Evolutionary conservation across 92 coral and sea anemone species (phyloP), one percentile per base, ranked within the genome.

Genomic region (Umimayanthus chanpuru): DNA sequence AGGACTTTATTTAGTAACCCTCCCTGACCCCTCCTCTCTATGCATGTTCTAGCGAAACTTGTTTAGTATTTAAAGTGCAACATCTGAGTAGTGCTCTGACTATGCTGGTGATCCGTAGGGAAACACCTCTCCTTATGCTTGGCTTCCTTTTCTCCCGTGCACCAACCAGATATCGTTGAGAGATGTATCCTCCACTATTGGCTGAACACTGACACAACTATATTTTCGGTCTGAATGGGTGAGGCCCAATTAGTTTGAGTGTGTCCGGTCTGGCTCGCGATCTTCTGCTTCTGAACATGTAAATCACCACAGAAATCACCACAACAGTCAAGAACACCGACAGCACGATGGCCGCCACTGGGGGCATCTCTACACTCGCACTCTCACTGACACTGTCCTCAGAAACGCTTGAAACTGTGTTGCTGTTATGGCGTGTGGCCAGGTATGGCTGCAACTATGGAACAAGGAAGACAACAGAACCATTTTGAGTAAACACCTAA

Each of bases 291-390:
- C 91, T 94, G 88, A 92, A 93, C 20, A 94, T 94, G 41, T 68
- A 85, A 47, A 91, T 74, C 39, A 86, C 92, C 1, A 91, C 89
- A 21, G 73, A 82, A 6, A 94, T 49, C 55, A 94, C 94, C 18
- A 79, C 90, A 9, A 85, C 90, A 36, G 89, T 87, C 10, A 93
- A 88, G 73, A 92, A 81, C 30, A 94, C 94, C 28, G 98, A 91
- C 84, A 94, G 68, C 5, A 92, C 85, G 30, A 94, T 88, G 23
- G 98, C 94, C 64, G 96, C 98, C 43, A 80, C 85, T 16, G 98
- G 89, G 1, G 94, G 98, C 80, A 93, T 92, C 50, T 58, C 92
- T 5, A 49, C 44, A 50, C 82, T 6, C 0, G 90, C n/a, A 2
- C 72, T 86, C 15, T 70, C 91, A 9, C 86, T 82, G 11, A 77